These are phyloP conservation scores for Cremastinae sp. DNA, from an alignment of 2,888 invertebrate genomes.

Conservation along the genomic window DNA sequence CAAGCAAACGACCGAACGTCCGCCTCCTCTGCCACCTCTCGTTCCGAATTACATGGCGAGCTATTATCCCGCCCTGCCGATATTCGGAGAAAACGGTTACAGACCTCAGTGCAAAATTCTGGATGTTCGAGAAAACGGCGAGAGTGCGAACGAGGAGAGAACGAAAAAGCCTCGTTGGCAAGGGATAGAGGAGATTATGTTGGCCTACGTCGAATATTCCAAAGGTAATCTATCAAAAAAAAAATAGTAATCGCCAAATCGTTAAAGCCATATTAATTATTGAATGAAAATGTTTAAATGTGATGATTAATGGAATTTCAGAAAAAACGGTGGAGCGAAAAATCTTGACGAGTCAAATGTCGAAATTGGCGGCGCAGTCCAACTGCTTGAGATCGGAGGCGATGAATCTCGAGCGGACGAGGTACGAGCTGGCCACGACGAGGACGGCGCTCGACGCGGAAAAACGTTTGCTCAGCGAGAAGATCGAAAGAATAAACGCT, in stretches of 20 bases:
- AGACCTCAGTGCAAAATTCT: conserved; percentile 72
- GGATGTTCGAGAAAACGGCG: conserved; percentile 67
- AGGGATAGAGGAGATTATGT: conserved; percentile 77
- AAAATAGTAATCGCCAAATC: too few relatives aligned
- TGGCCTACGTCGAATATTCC: conserved; percentile 76
- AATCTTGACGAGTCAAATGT: conserved; percentile 73
- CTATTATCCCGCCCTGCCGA: conserved; percentile 70
- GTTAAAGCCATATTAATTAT: too few relatives aligned
- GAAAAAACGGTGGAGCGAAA: conserved; percentile 75
- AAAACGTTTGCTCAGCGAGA: conserved; percentile 73
- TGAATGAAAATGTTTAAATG: too few relatives aligned
- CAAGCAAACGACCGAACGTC: conserved; percentile 71
- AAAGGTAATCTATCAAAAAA: conserved; percentile 71
- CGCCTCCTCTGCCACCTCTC: conserved; percentile 73
- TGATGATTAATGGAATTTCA: conserved; percentile 57
- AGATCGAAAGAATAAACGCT: conserved; percentile 75
- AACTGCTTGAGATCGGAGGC: conserved; percentile 74
- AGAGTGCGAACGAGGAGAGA: conserved; percentile 61
- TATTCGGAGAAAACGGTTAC: conserved; percentile 75
- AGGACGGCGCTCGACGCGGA: conserved; percentile 74
- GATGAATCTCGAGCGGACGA: conserved; percentile 73
- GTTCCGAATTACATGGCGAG: conserved; percentile 71
- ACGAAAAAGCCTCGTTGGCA: conserved; percentile 75
- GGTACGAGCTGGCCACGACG: conserved; percentile 73
- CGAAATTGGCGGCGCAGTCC: conserved; percentile 72